Evolutionary conservation across 2,888 invertebrate species (phyloP), one percentile per base, ranked within the genome.

Genomic region (Xestia xanthographa): DNA sequence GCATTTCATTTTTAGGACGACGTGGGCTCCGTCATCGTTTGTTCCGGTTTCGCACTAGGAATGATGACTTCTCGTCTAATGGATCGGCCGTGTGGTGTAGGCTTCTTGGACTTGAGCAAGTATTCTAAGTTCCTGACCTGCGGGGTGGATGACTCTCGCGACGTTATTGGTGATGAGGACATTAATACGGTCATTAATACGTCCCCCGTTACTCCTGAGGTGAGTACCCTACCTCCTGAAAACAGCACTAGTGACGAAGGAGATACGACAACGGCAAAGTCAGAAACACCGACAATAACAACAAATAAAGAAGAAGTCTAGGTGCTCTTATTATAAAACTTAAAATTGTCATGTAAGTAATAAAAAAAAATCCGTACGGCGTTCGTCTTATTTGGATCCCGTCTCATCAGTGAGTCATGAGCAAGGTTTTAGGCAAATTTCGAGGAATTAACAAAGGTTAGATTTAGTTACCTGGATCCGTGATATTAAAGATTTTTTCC

Each of bases 1-100:
- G 1, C 0, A 58, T 82, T 76, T 70, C 34, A 65, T 73, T 79
- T 89, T 80, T 87, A 96, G 96, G 96, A 96, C 75, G 96, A 96
- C 80, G 45, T 95, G n/a, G 96, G 96, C 8, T 90, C 94, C 2
- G 86, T 93, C 1, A 83, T 96, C 5, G 92, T 93, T 5, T 96
- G 96, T 82, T 91, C 91, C 26, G 95, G 96, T 3, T 94, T 90
- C 74, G 90, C 90, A 5, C 89, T 92, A 45, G 96, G 95, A 29
- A 93, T 96, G 87, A 95, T 95, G 96, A 91, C 91, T 5, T 95
- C 95, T 11, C 93, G 93, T 2, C 86, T 95, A 38, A 91, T 95
- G 48, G 95, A 96, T 83, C 92, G 96, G 3, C 95, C 96, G 0
- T 95, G 96, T 82, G 95, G 96, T 12, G 90, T 94, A 0, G 96